phyloP scores from a whole-genome alignment of 1,140 invertebrate genomes.

The Plodia interpunctella region DNA sequence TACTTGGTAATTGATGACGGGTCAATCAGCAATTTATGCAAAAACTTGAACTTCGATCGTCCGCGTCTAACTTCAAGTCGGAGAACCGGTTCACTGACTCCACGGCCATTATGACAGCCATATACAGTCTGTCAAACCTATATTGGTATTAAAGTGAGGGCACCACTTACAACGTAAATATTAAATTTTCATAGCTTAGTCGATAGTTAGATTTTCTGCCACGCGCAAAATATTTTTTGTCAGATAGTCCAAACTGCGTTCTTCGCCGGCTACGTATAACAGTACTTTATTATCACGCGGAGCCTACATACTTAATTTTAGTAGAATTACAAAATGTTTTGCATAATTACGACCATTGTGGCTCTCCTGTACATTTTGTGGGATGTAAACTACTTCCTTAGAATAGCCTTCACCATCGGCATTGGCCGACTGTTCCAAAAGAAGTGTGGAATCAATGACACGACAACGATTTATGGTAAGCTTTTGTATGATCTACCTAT shows the following conservation, averaged over 20 bases:
- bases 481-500: slow-evolving; percentile 4
- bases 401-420: slow-evolving; percentile 80
- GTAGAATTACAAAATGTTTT: slow-evolving; percentile 46
- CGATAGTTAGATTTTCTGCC: no score
- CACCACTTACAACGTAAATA: no score
- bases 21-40: not conserved
- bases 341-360: slow-evolving; percentile 58
- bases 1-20: not conserved
- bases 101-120: no score
- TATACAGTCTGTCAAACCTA: no score
- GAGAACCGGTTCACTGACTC: slow-evolving; percentile 20
- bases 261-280: not conserved
- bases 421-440: slow-evolving; percentile 82
- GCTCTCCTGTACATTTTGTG: slow-evolving; percentile 84
- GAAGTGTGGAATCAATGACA: slow-evolving; percentile 82
- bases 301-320: not conserved
- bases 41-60: slow-evolving; percentile 3
- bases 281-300: not conserved
- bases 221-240: no score
- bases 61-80: slow-evolving; percentile 10
- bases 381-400: slow-evolving; percentile 88
- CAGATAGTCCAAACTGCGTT: not conserved
- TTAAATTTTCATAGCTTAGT: no score
- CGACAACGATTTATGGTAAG: slow-evolving; percentile 84
- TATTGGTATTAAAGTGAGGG: no score